A percentile compares a stretch with the other conserved stretches of the same genome.
Evolutionary conservation across 1,140 invertebrate genomes (phyloP).

Genomic region (Arion vulgaris): DNA sequence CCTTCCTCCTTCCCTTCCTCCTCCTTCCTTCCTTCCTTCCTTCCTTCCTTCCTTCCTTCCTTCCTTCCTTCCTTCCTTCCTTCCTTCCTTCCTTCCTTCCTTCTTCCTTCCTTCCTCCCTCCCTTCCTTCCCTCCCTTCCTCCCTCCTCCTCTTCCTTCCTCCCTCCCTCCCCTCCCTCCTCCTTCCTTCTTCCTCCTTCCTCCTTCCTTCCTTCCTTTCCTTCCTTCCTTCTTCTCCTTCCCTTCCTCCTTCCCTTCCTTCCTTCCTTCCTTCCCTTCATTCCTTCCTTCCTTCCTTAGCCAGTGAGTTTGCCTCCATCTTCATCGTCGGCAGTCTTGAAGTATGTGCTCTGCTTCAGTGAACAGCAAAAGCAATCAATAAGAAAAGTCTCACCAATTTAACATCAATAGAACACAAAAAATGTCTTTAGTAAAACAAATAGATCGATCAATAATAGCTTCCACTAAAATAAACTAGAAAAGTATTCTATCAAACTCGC

Average conservation of each 20-base stretch:
- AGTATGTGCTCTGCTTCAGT: too few relatives aligned
- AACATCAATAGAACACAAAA: too few relatives aligned
- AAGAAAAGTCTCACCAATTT: too few relatives aligned
- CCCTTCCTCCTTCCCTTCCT: not conserved
- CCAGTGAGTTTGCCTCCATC: too few relatives aligned
- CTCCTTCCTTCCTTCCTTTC: not conserved
- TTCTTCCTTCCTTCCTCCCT: not conserved
- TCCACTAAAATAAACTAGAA: too few relatives aligned
- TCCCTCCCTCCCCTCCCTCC: not conserved
- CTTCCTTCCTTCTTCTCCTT: not conserved
- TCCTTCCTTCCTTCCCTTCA: not conserved
- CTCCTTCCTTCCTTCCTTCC: conserved; percentile 6
- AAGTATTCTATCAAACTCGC: too few relatives aligned
- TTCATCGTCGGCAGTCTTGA: too few relatives aligned
- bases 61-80: not conserved
- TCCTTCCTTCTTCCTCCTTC: not conserved
- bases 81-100: not conserved
- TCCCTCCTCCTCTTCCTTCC: not conserved
- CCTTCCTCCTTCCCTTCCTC: not conserved
- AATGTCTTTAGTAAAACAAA: too few relatives aligned
- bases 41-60: conserved; percentile 8
- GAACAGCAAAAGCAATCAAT: too few relatives aligned
- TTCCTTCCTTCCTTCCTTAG: not conserved
- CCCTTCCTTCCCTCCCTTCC: not conserved
- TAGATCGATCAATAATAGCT: too few relatives aligned